Base-by-base conservation (phyloP, 2,113 vertebrate species). In the Diadophis punctatus region DNA sequence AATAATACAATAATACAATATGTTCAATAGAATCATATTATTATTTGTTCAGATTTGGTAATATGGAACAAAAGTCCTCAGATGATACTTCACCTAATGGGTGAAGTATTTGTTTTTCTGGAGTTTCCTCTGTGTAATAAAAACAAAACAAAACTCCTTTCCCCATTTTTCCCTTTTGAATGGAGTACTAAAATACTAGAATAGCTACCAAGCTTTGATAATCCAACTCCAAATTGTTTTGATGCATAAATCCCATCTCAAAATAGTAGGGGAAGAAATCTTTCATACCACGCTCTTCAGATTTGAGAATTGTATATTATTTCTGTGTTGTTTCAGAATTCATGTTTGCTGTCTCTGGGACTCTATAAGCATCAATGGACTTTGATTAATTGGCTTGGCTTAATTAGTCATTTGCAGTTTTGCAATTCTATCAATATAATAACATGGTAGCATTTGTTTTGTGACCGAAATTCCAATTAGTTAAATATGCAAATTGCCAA, bases 331-430 rank as follows among this genome's bases (percentile, higher is more conserved):
- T 63, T 90, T 60, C 92, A 58, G 60, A 84, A 63, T 90, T 63
- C 88, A 49, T n/a, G 43, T 9, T 80, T 88, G 86, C 60, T 53
- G 74, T 60, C 48, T 86, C 74, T 53, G 60, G 60, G 80, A 63
- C 74, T 90, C 46, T 86, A 46, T 93, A 86, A 90, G 60, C 88
- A 92, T 90, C 88, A 90, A 86, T 90, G 88, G 92, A 63, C 92
- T 86, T 93, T 90, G 92, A 93, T 93, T 90, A 86, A 93, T 93
- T 93, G 49, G 88, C 88, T 86, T 30, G 23, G 88, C 88, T 93
- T 93, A 93, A 93, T 93, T 93, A 93, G 92, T 93, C 92, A 93
- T 93, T 93, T 93, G 92, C 92, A 93, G 88, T 88, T 89, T 90
- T 86, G 92, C 92, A 63, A 89, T 93, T 86, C 88, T 93, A 93